Evolutionary conservation across 2,888 invertebrate genomes (phyloP), one percentile per base, ranked within the genome.

Genomic region (Biston betularia): DNA sequence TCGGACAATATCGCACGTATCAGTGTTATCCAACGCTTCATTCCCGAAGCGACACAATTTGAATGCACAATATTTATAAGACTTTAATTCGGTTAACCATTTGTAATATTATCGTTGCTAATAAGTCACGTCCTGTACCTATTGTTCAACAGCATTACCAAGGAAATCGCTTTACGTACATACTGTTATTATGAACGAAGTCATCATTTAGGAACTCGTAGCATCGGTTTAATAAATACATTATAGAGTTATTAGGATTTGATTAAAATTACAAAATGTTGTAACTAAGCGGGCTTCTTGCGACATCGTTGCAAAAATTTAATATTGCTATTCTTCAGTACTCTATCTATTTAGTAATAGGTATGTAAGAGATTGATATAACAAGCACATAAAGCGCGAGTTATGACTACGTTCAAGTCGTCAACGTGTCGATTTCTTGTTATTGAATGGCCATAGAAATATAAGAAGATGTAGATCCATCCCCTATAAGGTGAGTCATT

Each of bases 161-260:
- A 92, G 89, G 88, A 92, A 84, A 88, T 87, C 82, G 91, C 89
- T 90, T 90, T 90, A 89, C 82, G 84, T 83, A 81, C 74, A 78
- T 77, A 75, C 75, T n/a, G 74, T 80, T 81, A 83, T 24, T 72
- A 83, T 83, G 79, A 76, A 79, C 70, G 76, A 83, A 85, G 83
- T 84, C 81, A 81, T 84, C 76, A 81, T 77, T 79, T 78, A 84
- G 68, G 76, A 83, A 80, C 74, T 82, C 82, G 82, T 82, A 80
- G 81, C 79, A 76, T 76, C 71, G 74, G 78, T 86, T 85, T 83
- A 83, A 83, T 83, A 81, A 82, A 83, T 84, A 76, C 68, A 72
- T 75, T 82, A 78, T 85, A 84, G 79, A 60, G 52, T 84, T 58
- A 49, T 58, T 58, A 58, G 81, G 74, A 80, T 60, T 72, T 80